Conservation (phyloP, 2,888 invertebrate genomes). For the Epirrita christyi region DNA sequence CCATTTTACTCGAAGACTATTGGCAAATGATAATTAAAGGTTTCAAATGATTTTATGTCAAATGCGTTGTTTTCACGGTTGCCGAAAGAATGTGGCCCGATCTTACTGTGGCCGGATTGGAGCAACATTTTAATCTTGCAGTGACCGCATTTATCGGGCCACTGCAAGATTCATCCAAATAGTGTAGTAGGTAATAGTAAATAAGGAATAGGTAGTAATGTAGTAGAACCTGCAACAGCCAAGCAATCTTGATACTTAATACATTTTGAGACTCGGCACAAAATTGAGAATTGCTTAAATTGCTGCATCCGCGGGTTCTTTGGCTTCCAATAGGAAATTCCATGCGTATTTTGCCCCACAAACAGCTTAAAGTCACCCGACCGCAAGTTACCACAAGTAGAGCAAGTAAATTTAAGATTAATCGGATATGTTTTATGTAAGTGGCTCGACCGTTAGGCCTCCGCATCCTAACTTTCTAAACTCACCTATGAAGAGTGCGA, state of each 20-base stretch:
- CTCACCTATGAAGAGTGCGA: slow-evolving; percentile 25
- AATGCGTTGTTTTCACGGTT: no score
- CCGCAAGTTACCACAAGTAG: slow-evolving; percentile 22
- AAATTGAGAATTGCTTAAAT: slow-evolving; percentile 8
- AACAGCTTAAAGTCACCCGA: slow-evolving; percentile 1
- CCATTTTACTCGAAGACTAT: no score
- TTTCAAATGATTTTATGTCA: no score
- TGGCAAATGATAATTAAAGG: no score
- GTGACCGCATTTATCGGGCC: no score
- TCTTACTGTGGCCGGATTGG: no score
- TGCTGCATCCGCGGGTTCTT: slow-evolving; percentile 1
- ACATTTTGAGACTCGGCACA: neutral
- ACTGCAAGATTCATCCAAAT: no score
- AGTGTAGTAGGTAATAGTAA: no score
- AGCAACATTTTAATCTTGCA: no score
- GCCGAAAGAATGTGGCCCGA: no score
- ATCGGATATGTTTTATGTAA: slow-evolving; percentile 31
- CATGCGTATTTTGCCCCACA: slow-evolving; percentile 19
- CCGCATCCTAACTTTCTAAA: slow-evolving; percentile 35
- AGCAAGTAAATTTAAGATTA: slow-evolving; percentile 28
- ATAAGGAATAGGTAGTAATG: no score
- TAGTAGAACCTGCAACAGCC: neutral
- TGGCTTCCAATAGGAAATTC: slow-evolving; percentile 13
- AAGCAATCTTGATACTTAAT: neutral
- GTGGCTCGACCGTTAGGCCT: slow-evolving; percentile 37